Percentiles rank a stretch among this genome's conserved stretches.
phyloP scores from a whole-genome alignment of 2,113 vertebrate genomes.

The Steatornis caripensis region DNA sequence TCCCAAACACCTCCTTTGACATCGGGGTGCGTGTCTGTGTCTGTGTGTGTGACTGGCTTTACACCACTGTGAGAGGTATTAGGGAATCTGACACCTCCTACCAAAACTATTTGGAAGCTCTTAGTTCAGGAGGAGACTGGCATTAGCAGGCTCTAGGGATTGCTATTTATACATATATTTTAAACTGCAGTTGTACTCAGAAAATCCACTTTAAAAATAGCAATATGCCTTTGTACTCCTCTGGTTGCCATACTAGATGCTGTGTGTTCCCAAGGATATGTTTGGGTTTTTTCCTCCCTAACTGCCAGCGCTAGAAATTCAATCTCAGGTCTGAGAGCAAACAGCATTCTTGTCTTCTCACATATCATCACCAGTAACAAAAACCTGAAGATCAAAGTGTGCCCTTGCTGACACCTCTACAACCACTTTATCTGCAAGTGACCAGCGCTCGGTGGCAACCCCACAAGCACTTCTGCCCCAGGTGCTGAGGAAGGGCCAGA shows the following conservation, averaged over 20 bases:
- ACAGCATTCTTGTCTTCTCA: not conserved
- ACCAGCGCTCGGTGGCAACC: not conserved
- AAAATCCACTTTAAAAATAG: conserved; percentile 22
- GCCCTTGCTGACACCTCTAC: not conserved
- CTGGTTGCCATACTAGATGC: not conserved
- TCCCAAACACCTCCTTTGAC: not conserved
- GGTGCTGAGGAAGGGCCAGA: not conserved
- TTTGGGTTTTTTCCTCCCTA: not conserved
- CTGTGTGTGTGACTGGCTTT: not conserved
- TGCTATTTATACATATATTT: conserved; percentile 7
- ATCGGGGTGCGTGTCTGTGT: not conserved
- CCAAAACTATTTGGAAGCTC: not conserved
- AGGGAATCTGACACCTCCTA: not conserved
- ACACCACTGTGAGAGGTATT: not conserved
- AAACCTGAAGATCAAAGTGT: not conserved
- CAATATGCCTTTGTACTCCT: not conserved
- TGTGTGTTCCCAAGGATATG: not conserved
- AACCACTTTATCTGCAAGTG: not conserved
- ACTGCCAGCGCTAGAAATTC: not conserved
- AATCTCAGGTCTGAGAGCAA: not conserved
- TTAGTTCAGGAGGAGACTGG: not conserved
- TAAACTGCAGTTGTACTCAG: not conserved
- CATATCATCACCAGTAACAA: not conserved
- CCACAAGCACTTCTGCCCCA: not conserved
- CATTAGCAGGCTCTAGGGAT: not conserved